Evolutionary conservation across 2,888 invertebrate species (phyloP).

Genomic region (Muschampia staudingeri): DNA sequence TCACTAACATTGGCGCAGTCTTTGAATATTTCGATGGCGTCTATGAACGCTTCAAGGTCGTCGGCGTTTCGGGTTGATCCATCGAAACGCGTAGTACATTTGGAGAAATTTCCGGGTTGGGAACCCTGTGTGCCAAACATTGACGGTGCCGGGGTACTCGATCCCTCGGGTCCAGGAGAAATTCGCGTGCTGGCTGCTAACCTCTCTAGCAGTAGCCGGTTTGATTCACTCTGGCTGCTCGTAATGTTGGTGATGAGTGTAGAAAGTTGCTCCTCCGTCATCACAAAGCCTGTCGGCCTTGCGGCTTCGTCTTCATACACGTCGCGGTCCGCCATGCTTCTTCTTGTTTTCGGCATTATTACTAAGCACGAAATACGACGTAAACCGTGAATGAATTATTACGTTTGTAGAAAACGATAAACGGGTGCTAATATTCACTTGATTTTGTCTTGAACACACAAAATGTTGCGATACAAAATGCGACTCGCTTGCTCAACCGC

Average conservation of each 20-base stretch:
- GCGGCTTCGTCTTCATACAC: conserved; percentile 7
- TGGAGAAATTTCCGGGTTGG: neutral
- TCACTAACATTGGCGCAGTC: conserved; percentile 58
- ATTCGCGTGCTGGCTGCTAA: neutral
- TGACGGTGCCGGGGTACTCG: neutral
- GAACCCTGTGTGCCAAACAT: neutral
- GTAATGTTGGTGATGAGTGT: neutral
- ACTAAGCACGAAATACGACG: neutral
- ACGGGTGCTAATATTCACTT: neutral
- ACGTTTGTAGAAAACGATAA: conserved; percentile 1
- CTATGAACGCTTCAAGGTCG: conserved; percentile 51
- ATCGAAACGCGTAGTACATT: conserved; percentile 20
- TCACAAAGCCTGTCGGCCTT: conserved; percentile 10
- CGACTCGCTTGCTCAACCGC: neutral
- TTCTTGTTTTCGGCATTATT: conserved; percentile 2
- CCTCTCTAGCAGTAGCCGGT: neutral
- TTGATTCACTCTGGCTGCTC: neutral
- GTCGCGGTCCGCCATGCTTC: conserved; percentile 23
- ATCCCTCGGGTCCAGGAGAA: neutral
- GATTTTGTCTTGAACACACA: neutral
- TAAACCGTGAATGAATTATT: neutral
- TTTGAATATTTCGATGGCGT: conserved; percentile 51
- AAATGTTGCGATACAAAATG: neutral
- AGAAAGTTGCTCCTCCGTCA: conserved; percentile 13
- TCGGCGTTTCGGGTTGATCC: conserved; percentile 6